phyloP scores from a whole-genome alignment of 2,888 invertebrate species.

The Acronicta alni region DNA sequence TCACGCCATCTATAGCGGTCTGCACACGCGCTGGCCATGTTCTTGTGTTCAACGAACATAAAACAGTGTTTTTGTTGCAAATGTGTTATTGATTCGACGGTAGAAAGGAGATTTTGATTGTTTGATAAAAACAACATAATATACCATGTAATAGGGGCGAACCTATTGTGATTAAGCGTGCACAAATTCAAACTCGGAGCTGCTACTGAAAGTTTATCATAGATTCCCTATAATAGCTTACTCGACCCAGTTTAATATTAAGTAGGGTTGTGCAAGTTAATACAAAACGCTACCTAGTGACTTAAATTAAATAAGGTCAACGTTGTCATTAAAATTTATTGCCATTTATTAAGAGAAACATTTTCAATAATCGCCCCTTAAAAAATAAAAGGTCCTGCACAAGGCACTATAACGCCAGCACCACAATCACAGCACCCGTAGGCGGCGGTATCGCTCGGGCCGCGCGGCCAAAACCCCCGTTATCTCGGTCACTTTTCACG shows the following conservation, averaged over 20 bases:
- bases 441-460: slow-evolving; percentile 69
- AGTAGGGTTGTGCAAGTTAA: no score
- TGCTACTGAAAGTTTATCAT: no score
- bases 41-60: slow-evolving; percentile 57
- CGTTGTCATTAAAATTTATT: not conserved
- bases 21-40: slow-evolving; percentile 76
- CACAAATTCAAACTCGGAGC: no score
- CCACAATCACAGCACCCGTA: slow-evolving; percentile 58
- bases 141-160: no score
- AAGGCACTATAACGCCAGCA: slow-evolving; percentile 40
- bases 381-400: slow-evolving; percentile 23
- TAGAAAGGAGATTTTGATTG: slow-evolving; percentile 28
- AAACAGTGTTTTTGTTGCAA: slow-evolving; percentile 39
- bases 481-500: slow-evolving; percentile 87
- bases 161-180: no score
- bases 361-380: slow-evolving; percentile 30
- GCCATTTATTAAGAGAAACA: slow-evolving; percentile 8
- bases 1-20: slow-evolving; percentile 72
- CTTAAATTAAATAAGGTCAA: no score
- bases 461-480: slow-evolving; percentile 75
- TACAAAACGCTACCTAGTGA: no score
- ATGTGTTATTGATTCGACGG: slow-evolving; percentile 41
- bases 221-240: no score
- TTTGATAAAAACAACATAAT: not conserved
- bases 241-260: no score